Conservation (phyloP, 2,888 invertebrate genomes). For the Microctonus brassicae region DNA sequence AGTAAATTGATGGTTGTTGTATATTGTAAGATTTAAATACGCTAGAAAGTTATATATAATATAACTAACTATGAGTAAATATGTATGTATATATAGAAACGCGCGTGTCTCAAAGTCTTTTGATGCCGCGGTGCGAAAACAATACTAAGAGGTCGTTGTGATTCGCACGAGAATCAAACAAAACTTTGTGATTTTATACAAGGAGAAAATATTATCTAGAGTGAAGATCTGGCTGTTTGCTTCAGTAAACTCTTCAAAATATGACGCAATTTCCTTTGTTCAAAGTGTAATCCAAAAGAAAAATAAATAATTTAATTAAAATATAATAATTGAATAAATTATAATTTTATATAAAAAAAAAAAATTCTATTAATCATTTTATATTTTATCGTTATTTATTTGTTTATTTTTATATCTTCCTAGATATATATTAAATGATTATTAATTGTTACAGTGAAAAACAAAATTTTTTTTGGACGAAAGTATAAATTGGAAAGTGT, state of each 20-base stretch:
- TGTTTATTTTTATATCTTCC: no score
- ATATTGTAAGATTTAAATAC: neutral
- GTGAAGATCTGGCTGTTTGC: neutral
- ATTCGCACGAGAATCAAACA: conserved; percentile 20
- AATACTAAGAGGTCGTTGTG: neutral
- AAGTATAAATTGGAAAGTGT: no score
- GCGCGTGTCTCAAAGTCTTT: neutral
- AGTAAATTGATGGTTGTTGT: neutral
- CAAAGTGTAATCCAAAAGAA: neutral
- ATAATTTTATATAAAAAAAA: no score
- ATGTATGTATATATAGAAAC: conserved; percentile 7
- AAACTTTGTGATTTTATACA: neutral
- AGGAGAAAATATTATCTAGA: neutral
- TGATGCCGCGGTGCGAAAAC: neutral
- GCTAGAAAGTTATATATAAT: conserved; percentile 20
- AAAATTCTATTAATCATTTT: no score
- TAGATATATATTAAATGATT: no score
- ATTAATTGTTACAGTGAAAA: no score
- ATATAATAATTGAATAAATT: neutral
- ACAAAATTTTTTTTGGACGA: no score
- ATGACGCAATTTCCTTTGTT: conserved; percentile 1
- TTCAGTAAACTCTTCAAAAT: conserved; percentile 5
- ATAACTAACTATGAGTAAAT: no score
- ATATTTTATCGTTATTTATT: no score
- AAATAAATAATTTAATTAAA: no score